These are phyloP conservation scores for Acipenser oxyrinchus DNA, from an alignment of 2,797 vertebrate genomes.

Conservation along the genomic window DNA sequence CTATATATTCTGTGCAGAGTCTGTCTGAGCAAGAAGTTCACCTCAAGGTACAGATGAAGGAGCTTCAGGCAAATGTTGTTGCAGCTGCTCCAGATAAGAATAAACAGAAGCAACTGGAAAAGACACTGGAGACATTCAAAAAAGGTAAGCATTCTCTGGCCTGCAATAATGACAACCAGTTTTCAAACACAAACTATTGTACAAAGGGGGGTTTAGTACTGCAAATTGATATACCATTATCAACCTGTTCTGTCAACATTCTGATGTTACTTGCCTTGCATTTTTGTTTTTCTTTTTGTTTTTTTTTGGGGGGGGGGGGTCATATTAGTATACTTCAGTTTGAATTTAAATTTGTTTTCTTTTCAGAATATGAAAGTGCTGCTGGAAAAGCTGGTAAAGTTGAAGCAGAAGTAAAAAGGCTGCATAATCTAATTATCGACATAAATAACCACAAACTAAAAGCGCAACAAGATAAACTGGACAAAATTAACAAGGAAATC, in stretches of 20 bases:
- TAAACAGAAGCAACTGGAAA: constrained; percentile 80
- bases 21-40: constrained; percentile 78
- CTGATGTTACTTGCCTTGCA: no score
- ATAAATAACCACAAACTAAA: constrained; percentile 85
- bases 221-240: no score
- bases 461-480: constrained; percentile 83
- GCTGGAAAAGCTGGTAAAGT: constrained; percentile 73
- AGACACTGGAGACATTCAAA: constrained; percentile 66
- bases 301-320: no score
- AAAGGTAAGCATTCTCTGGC: constrained; percentile 55
- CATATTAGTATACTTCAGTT: no score
- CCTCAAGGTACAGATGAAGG: constrained; percentile 73
- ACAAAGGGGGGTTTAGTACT: no score
- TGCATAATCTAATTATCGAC: constrained; percentile 82
- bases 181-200: no score
- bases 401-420: constrained; percentile 76
- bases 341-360: not conserved
- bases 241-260: no score
- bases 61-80: constrained; percentile 76
- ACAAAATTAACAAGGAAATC: constrained; percentile 75
- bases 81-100: constrained; percentile 78
- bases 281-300: no score
- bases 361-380: constrained; percentile 65
- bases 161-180: no score
- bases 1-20: constrained; percentile 50